Base-by-base conservation (phyloP, 2,797 vertebrate species). In the Pygocentrus nattereri region DNA sequence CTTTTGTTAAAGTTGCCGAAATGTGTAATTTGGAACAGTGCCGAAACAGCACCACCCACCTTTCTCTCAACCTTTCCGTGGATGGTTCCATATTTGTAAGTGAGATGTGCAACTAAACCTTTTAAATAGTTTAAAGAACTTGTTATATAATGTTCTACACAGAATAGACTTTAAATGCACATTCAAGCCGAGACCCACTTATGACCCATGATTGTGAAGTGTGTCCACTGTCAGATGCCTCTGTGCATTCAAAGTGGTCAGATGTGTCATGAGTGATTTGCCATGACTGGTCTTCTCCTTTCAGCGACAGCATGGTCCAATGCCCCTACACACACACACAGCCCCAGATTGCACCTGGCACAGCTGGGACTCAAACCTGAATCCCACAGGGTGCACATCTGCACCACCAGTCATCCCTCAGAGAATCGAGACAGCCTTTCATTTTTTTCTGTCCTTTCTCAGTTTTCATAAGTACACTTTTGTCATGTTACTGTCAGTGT, bases 331-430 rank as follows among this genome's bases (percentile, higher is more conserved):
- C 23, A 25, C 56, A 5, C 10, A n/a, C 23, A n/a, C 6, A 59
- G 56, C 56, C 56, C 25, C 56, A 25, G n/a, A 25, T 56, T 59
- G 56, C 65, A 62, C 59, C 61, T 64, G 61, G 27, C 61, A 34
- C 27, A 31, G 61, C 61, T 34, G 61, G 61, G 30, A 64, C 31
- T 34, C 27, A 31, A 64, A 64, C 61, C 25, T 16, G 31, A 64
- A 64, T 5, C 61, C 31, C 31, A n/a, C 64, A 67, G 64, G 64
- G 11, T 11, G 15, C 23, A 13, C 25, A 23, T 59, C 56, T 15
- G 41, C 10, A 21, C 19, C 19, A n/a, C 19, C 18, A 54, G 6
- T n/a, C 52, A 54, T 54, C 54, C 52, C 41, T 10, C 41, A 10
- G 41, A 44, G 41, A 50, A 4, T 3, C 25, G 52, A 56, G 19